phyloP scores from a whole-genome alignment of 2,113 vertebrate species.

The Equus quagga region DNA sequence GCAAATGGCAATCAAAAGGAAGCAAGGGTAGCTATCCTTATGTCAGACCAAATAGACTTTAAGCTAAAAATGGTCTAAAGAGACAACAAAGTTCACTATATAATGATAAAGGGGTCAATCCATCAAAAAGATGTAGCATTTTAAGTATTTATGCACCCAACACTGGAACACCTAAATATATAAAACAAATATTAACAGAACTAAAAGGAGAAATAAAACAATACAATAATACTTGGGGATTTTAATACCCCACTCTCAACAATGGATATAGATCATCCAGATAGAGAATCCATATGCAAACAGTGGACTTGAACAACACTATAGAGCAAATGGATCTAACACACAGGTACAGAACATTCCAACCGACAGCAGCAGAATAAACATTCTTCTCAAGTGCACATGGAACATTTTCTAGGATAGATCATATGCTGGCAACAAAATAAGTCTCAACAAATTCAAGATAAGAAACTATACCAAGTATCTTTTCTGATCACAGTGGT shows the following conservation, averaged over 20 bases:
- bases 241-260: neutral
- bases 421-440: neutral
- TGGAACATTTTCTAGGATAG: neutral
- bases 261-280: neutral
- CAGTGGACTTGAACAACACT: neutral
- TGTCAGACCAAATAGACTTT: neutral
- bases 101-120: neutral
- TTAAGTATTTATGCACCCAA: neutral
- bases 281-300: neutral
- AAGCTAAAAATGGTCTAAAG: constrained; percentile 3
- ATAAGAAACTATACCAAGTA: no score
- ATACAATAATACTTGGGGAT: neutral
- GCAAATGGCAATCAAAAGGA: neutral
- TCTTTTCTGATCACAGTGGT: no score
- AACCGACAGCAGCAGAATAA: neutral
- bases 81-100: neutral
- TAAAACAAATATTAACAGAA: neutral
- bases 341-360: neutral
- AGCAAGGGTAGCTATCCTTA: neutral
- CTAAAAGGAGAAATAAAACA: neutral
- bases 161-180: neutral
- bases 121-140: neutral
- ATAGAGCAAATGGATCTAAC: neutral
- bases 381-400: neutral
- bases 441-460: neutral